phyloP scores from a whole-genome alignment of 2,113 vertebrate genomes.

The Spizaetus ornatus region DNA sequence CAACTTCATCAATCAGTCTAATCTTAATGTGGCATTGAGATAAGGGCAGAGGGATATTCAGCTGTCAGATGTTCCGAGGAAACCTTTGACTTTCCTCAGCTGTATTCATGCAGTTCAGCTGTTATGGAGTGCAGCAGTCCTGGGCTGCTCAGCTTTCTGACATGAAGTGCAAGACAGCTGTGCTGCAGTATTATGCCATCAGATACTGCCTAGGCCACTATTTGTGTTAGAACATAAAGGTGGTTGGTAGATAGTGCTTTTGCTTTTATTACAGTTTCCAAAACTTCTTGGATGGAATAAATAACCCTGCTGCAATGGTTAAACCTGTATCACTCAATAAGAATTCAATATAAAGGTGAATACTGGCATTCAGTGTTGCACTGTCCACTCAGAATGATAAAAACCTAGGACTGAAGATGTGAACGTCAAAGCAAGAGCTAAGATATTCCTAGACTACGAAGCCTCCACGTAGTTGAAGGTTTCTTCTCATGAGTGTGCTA shows the following conservation, averaged over 20 bases:
- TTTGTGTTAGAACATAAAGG: not conserved
- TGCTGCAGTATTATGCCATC: not conserved
- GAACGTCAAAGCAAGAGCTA: not conserved
- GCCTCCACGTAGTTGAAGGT: not conserved
- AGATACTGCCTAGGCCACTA: not conserved
- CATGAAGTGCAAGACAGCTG: not conserved
- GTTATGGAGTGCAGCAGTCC: not conserved
- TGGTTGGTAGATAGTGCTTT: not conserved
- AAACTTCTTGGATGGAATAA: not conserved
- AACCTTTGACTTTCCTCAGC: not conserved
- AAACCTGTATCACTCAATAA: not conserved
- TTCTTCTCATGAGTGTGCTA: not conserved
- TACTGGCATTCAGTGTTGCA: not conserved
- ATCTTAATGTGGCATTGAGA: not conserved
- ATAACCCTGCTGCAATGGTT: not conserved
- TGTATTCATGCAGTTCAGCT: not conserved
- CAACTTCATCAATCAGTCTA: not conserved
- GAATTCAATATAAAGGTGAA: not conserved
- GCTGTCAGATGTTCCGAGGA: not conserved
- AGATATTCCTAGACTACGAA: not conserved
- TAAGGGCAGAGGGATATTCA: not conserved
- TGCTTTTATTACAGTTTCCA: not conserved
- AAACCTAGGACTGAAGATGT: not conserved
- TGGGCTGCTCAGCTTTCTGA: not conserved
- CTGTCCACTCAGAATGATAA: not conserved